These are phyloP conservation scores for Crematogaster levior DNA, from an alignment of 2,888 invertebrate species.

Conservation along the genomic window DNA sequence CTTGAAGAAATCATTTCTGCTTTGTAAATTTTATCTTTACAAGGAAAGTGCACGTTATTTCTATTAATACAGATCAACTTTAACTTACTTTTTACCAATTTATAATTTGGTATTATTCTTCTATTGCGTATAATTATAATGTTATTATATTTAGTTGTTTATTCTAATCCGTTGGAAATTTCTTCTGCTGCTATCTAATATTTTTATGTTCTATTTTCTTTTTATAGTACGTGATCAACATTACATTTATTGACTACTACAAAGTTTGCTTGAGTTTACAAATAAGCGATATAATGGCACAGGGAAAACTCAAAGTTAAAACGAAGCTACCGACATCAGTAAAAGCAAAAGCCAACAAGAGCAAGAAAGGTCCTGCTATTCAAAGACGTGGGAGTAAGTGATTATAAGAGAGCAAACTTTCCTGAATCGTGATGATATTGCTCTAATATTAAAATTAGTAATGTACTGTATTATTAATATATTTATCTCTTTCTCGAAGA, in stretches of 20 bases:
- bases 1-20: not conserved
- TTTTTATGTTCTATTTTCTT: not conserved
- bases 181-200: not conserved
- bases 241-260: not conserved
- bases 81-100: not conserved
- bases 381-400: slow-evolving; percentile 88
- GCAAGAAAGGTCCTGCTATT: slow-evolving; percentile 87
- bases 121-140: not conserved
- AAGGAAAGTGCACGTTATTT: not conserved
- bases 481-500: slow-evolving; percentile 85
- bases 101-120: not conserved
- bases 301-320: slow-evolving; percentile 90
- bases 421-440: not conserved
- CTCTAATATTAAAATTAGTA: not conserved
- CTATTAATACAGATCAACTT: too few species aligned
- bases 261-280: not conserved
- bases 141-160: not conserved
- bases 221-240: not conserved
- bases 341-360: slow-evolving; percentile 85
- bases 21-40: not conserved
- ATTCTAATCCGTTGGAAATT: not conserved
- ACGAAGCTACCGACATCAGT: slow-evolving; percentile 87
- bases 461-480: not conserved
- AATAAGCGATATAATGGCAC: slow-evolving; percentile 87
- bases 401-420: not conserved